These are phyloP conservation scores for Misgurnus mizolepis DNA, from an alignment of 2,113 vertebrate species.

Conservation along the genomic window DNA sequence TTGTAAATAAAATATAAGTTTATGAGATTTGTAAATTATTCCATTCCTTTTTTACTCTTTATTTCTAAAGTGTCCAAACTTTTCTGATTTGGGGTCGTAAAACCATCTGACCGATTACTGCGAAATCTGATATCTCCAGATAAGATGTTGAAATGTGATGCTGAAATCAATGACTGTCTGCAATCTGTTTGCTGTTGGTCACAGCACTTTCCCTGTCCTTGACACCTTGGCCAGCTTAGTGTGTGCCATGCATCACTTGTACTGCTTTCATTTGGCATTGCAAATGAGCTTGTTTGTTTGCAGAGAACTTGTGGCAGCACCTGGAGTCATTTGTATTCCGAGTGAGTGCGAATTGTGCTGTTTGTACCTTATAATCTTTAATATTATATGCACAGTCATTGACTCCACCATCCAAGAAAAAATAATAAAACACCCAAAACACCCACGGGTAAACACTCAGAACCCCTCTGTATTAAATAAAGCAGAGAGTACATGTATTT, in stretches of 20 bases:
- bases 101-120: no score
- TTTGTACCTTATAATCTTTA: slow-evolving; percentile 45
- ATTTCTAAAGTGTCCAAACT: no score
- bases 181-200: neutral
- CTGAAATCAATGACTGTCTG: slow-evolving; percentile 9
- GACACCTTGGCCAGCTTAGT: slow-evolving; percentile 11
- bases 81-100: no score
- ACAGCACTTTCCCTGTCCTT: slow-evolving; percentile 23
- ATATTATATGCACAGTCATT: slow-evolving; percentile 46
- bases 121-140: neutral
- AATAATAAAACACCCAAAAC: slow-evolving; percentile 15
- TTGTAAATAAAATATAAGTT: no score
- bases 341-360: slow-evolving; percentile 51
- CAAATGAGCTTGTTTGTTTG: slow-evolving; percentile 72
- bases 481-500: neutral
- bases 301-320: slow-evolving; percentile 57
- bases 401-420: slow-evolving; percentile 24
- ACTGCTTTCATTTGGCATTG: slow-evolving; percentile 44
- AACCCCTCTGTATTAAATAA: slow-evolving; percentile 71
- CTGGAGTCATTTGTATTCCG: slow-evolving; percentile 74
- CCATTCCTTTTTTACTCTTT: no score
- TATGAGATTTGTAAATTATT: no score
- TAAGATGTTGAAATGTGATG: neutral
- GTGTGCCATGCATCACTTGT: slow-evolving; percentile 1
- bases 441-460: slow-evolving; percentile 70